phyloP scores from a whole-genome alignment of 2,113 vertebrate genomes.

The Rhipidura dahli region DNA sequence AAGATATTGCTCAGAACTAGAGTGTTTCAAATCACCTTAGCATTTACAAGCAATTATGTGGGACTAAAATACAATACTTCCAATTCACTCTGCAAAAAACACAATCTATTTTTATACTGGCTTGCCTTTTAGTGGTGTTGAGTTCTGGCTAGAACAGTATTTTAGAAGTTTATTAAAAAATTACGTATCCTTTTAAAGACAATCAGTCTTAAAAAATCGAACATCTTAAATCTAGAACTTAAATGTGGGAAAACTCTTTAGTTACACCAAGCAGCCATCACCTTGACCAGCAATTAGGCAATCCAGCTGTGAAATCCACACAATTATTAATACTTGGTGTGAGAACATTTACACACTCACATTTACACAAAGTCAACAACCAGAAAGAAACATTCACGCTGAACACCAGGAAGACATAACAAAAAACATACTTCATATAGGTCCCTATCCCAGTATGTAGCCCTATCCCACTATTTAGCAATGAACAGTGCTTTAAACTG shows the following conservation, averaged over 20 bases:
- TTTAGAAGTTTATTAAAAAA: not conserved
- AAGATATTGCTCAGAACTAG: not conserved
- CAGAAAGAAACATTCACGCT: not conserved
- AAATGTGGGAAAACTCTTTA: fast-evolving
- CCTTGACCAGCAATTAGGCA: fast-evolving
- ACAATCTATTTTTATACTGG: not conserved
- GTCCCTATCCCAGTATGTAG: fast-evolving
- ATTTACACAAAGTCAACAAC: not conserved
- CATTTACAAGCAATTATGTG: not conserved
- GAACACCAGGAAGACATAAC: not conserved
- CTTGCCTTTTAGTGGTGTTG: not conserved
- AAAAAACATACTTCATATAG: not conserved
- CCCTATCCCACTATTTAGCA: not conserved
- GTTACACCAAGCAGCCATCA: not conserved
- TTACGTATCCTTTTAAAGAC: not conserved
- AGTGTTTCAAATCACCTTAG: not conserved
- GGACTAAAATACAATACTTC: not conserved
- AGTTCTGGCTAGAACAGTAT: not conserved
- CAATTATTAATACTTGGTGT: not conserved
- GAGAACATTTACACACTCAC: not conserved
- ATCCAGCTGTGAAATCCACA: not conserved
- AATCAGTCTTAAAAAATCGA: not conserved
- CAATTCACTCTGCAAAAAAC: not conserved
- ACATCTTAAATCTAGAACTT: not conserved
- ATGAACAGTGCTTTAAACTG: not conserved